Evolutionary conservation across 2,113 vertebrate species (phyloP).

Genomic region (Typhlomys cinereus): DNA sequence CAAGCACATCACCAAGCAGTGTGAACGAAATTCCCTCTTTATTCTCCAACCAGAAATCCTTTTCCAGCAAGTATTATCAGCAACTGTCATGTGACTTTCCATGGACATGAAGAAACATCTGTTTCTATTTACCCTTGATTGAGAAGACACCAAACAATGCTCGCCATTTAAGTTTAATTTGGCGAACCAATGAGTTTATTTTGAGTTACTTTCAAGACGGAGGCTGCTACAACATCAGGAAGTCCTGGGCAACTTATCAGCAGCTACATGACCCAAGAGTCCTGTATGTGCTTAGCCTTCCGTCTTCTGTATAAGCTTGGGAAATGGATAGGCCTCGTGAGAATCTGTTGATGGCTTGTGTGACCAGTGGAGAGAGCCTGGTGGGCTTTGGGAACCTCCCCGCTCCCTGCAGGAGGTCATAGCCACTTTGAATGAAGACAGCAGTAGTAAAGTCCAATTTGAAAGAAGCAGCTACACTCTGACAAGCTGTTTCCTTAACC

Average conservation of each 20-base stretch:
- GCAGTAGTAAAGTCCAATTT: too few species aligned
- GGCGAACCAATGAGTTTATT: background rate
- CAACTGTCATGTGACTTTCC: background rate
- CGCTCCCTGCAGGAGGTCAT: background rate
- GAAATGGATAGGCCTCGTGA: background rate
- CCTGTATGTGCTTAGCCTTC: rapidly evolving
- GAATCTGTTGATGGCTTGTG: too few species aligned
- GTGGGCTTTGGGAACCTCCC: background rate
- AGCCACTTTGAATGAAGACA: background rate
- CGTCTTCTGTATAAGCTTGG: background rate
- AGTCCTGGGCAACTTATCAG: too few species aligned
- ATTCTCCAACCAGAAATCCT: constrained; percentile 3
- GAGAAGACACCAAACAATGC: background rate
- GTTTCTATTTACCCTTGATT: background rate
- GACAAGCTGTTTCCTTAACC: background rate
- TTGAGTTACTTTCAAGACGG: background rate
- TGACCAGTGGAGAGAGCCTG: background rate
- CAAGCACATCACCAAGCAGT: background rate
- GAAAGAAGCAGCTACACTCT: background rate
- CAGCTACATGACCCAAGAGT: background rate
- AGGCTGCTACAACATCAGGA: background rate
- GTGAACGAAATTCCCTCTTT: background rate
- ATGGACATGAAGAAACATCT: background rate
- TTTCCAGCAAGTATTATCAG: background rate
- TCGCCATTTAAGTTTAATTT: background rate